Evolutionary conservation across 53 echinoderm and acorn worm genomes (phyloP), one percentile per base, ranked within the genome.

Genomic region (Hippasteria phrygiana): DNA sequence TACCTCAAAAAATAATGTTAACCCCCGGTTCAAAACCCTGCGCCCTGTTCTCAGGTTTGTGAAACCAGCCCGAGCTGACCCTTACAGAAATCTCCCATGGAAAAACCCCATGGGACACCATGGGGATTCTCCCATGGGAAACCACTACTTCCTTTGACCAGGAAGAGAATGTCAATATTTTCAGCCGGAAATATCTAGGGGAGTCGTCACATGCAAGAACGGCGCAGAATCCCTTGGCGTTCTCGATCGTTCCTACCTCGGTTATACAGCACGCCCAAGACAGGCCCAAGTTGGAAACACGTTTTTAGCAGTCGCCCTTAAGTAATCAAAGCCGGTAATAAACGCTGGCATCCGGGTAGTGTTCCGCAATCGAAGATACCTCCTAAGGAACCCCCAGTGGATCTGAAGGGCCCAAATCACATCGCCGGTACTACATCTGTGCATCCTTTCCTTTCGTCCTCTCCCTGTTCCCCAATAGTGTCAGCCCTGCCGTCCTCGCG

Each of bases 241-340:
- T 59, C n/a, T 9, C 59, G 22, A 2, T 59, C 20, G n/a, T n/a
- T 55, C 18, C 26, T 1, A 24, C 59, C 8, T 26, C 22, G 8
- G 26, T 59, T 26, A 22, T 59, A 59, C 59, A 18, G 20, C 59
- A 18, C 26, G 59, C 3, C 26, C 59, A 26, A 59, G 7, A 24
- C 26, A 59, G 8, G 59, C 59, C 3, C 59, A 24, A 59, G 59
- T 59, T 59, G 26, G 17, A 59, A n/a, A 59, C 26, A 59, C 59
- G 8, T 67, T 67, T 36, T 48, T 24, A 47, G 32, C 51, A 50
- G 51, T 76, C 76, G 67, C 73, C 78, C 55, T 16, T 65, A 45
- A 64, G 82, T 82, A 82, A 82, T 64, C 64, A 82, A 82, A 64
- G 26, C 63, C 46, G 62, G 82, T 82, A 82, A 82, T 82, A 65